Conservation (phyloP, 2,113 vertebrate genomes). For the Hyperopisus bebe region DNA sequence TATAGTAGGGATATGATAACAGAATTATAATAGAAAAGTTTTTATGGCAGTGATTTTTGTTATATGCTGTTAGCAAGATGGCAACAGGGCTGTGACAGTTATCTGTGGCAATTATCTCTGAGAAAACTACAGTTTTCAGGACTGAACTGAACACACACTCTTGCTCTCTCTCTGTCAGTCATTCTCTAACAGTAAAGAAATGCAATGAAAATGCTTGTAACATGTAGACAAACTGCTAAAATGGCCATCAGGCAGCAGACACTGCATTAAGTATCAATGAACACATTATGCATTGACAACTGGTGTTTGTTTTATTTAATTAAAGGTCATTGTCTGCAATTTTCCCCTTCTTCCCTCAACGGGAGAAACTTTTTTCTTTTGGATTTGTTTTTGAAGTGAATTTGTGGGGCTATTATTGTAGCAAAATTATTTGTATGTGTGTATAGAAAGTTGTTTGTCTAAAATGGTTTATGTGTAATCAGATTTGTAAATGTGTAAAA, state of each 20-base stretch:
- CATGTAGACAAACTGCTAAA: neutral
- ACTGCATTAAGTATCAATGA: neutral
- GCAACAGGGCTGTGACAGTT: neutral
- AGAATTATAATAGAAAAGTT: neutral
- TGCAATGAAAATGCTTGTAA: neutral
- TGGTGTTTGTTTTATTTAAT: neutral
- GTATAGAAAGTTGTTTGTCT: neutral
- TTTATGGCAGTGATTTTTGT: neutral
- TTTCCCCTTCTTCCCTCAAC: neutral
- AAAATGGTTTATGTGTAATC: neutral
- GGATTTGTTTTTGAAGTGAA: neutral
- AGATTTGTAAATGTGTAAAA: neutral
- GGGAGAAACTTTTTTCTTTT: neutral
- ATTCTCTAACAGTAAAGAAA: neutral
- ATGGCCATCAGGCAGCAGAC: neutral
- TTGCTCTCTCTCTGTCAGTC: neutral
- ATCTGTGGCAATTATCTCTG: slow-evolving; percentile 2
- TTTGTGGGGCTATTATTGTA: neutral
- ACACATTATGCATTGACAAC: neutral
- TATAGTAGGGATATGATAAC: neutral
- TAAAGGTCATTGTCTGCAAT: neutral
- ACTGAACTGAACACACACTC: neutral
- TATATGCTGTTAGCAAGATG: neutral
- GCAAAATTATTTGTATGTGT: neutral
- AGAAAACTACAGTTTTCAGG: neutral